These are phyloP conservation scores for Drosophila arizonae DNA, from an alignment of 1,140 invertebrate species.

Conservation along the genomic window DNA sequence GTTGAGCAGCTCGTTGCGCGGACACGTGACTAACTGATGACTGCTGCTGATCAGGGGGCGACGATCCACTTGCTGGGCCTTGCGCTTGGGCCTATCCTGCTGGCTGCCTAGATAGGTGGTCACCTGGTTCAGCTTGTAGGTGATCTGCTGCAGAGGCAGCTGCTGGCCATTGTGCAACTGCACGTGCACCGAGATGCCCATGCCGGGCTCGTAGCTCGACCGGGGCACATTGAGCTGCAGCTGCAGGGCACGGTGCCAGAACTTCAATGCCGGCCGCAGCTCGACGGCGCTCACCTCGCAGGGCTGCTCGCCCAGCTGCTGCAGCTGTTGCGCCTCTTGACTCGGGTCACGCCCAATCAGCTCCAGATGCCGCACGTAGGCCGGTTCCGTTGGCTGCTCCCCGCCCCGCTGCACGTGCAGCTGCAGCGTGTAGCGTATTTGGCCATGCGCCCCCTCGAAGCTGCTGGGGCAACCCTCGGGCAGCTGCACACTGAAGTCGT, in stretches of 20 bases:
- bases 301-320: constrained; percentile 66
- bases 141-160: constrained; percentile 83
- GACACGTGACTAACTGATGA: constrained; percentile 82
- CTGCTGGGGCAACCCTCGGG: constrained; percentile 86
- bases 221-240: constrained; percentile 63
- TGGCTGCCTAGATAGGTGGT: constrained; percentile 48
- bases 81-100: constrained; percentile 50
- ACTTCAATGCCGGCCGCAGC: constrained; percentile 45
- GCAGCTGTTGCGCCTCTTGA: constrained; percentile 33
- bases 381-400: constrained; percentile 86
- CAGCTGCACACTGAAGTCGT: constrained; percentile 85
- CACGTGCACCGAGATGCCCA: constrained; percentile 64
- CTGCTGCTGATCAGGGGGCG: constrained; percentile 84
- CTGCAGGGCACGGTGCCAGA: constrained; percentile 65
- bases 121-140: constrained; percentile 82
- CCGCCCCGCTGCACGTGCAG: constrained; percentile 86
- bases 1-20: constrained; percentile 82
- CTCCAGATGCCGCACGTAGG: constrained; percentile 86
- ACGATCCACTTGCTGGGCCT: constrained; percentile 62
- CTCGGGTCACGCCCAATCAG: constrained; percentile 84
- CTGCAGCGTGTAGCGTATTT: constrained; percentile 87
- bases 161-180: constrained; percentile 67
- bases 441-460: constrained; percentile 88
- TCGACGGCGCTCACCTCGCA: constrained; percentile 44
- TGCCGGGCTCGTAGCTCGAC: constrained; percentile 62